phyloP scores from a whole-genome alignment of 2,113 vertebrate species.

The Rhegmatorhina hoffmannsi region DNA sequence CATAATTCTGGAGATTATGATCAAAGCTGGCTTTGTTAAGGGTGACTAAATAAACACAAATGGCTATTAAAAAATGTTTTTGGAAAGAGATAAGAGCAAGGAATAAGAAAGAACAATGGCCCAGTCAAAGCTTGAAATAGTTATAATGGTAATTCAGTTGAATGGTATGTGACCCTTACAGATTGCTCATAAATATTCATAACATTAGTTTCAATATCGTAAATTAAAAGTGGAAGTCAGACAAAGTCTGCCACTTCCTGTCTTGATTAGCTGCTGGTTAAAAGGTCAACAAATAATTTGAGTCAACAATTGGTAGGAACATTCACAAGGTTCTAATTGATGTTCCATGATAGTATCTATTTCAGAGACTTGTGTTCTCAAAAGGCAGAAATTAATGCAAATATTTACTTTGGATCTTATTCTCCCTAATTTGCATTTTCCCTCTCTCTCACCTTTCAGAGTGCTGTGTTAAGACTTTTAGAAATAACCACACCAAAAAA shows the following conservation, averaged over 20 bases:
- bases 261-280: neutral
- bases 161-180: neutral
- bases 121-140: neutral
- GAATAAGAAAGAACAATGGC: neutral
- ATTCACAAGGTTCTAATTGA: neutral
- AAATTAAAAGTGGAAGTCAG: neutral
- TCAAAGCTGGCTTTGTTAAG: neutral
- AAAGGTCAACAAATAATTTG: neutral
- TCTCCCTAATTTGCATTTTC: neutral
- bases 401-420: neutral
- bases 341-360: neutral
- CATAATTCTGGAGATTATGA: neutral
- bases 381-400: neutral
- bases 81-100: constrained; percentile 2
- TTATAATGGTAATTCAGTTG: neutral
- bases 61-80: neutral
- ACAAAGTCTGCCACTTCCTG: neutral
- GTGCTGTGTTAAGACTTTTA: neutral
- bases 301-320: neutral
- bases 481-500: constrained; percentile 30
- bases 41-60: neutral
- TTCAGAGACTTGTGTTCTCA: neutral
- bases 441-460: neutral
- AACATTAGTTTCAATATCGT: neutral
- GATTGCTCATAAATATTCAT: neutral